A percentile compares a stretch with the other conserved stretches of the same genome.
These are phyloP conservation scores for Miniopterus natalensis DNA, from an alignment of 2,113 vertebrate genomes.

Conservation along the genomic window DNA sequence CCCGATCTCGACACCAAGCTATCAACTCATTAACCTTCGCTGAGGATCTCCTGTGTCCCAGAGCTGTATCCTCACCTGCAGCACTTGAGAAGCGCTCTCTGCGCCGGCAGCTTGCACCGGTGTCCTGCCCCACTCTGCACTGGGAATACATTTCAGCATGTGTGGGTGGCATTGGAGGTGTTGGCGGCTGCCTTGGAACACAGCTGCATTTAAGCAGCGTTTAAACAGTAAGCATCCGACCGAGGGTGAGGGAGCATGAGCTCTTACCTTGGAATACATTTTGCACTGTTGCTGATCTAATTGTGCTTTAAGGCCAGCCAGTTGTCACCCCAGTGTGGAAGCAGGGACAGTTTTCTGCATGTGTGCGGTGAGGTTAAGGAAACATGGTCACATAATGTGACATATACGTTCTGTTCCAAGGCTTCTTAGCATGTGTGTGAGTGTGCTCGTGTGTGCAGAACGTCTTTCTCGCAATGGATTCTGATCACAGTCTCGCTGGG, in stretches of 20 bases:
- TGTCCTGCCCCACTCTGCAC: background rate
- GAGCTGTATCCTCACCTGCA: background rate
- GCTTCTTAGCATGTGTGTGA: background rate
- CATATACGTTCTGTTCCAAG: background rate
- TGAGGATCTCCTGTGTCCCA: background rate
- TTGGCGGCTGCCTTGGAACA: constrained; percentile 28
- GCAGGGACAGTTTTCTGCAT: background rate
- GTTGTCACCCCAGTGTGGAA: constrained; percentile 2
- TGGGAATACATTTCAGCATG: background rate
- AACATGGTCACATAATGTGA: background rate
- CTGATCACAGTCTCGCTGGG: constrained; percentile 29
- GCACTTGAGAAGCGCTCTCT: constrained; percentile 20
- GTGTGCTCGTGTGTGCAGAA: background rate
- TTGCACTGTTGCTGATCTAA: background rate
- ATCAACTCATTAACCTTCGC: background rate
- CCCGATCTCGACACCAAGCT: background rate
- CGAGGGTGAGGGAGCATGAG: background rate
- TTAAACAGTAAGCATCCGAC: background rate
- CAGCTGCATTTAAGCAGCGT: background rate
- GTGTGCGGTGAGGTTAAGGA: background rate
- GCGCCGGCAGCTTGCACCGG: background rate
- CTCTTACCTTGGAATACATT: constrained; percentile 1
- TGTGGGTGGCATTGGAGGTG: constrained; percentile 37
- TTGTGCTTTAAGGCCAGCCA: constrained; percentile 39
- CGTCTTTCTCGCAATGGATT: constrained; percentile 15